Conservation (phyloP, 2,888 invertebrate genomes). For the Drosophila lacicola region DNA sequence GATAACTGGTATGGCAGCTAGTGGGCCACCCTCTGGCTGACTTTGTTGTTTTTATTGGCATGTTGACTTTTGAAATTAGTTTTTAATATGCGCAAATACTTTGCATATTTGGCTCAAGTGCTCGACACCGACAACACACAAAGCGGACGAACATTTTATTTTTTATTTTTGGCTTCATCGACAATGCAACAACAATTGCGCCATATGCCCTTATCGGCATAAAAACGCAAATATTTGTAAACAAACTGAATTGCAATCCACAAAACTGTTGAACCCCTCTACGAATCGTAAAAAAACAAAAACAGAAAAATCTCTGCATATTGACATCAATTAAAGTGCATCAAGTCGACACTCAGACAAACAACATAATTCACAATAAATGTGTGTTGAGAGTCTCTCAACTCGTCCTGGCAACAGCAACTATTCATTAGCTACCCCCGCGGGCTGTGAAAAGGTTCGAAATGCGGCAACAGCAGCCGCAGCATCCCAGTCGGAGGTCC, state of each 20-base stretch:
- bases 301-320: conserved; percentile 68
- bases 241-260: conserved; percentile 70
- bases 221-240: conserved; percentile 73
- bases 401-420: conserved; percentile 54
- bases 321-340: conserved; percentile 83
- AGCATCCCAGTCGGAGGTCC: conserved; percentile 64
- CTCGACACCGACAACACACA: conserved; percentile 22
- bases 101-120: conserved; percentile 69
- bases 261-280: conserved; percentile 30
- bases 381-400: conserved; percentile 66
- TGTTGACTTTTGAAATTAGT: conserved; percentile 85
- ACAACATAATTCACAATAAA: conserved; percentile 82
- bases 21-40: conserved; percentile 42
- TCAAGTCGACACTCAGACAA: conserved; percentile 81
- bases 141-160: conserved; percentile 17
- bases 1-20: neutral
- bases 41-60: conserved; percentile 81
- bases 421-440: conserved; percentile 76
- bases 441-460: conserved; percentile 60
- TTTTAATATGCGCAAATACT: conserved; percentile 85
- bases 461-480: conserved; percentile 57
- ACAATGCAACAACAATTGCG: conserved; percentile 47
- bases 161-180: conserved; percentile 14
- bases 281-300: neutral
- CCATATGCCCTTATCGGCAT: conserved; percentile 65